Base-by-base conservation (phyloP, 2,888 invertebrate species). In the Acrocyrtus sp. region DNA sequence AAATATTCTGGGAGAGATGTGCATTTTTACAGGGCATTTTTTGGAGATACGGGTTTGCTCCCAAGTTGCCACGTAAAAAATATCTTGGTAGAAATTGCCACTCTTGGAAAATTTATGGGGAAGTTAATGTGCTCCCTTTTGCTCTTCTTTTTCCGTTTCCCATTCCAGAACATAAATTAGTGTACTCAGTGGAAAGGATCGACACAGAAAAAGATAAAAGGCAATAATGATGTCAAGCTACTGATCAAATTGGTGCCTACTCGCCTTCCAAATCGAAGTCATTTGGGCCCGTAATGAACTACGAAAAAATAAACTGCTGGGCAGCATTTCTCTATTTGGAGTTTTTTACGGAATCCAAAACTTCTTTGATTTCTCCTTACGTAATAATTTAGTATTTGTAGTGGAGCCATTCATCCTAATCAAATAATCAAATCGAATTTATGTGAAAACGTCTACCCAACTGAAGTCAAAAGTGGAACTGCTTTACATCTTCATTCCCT, bases 101-200 rank as follows among this genome's bases (percentile, higher is more conserved):
- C 26, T 57, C 57, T 21, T 26, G 41, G 39, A 53, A 53, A 72
- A 72, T 72, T 72, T 72, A 72, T 72, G 70, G 51, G 29, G 58
- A 58, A 58, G 51, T 27, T 72, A 62, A 70, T 70, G 62, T 26
- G 54, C 51, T 50, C 47, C 50, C 27, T 21, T 56, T 43, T 41
- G 6, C n/a, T 53, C 34, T 5, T 39, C 34, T 39, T 22, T 48
- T 60, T 21, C 53, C 19, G 15, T 53, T 41, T 62, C n/a, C 34
- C 29, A 12, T 45, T 19, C 47, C 61, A 58, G 45, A 19, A 26
- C 12, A 34, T 34, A n/a, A n/a, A 8, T 34, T 34, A 34, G 34
- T 34, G 6, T 5, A 34, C 12, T 34, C 6, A 34, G 34, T 8
- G 12, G 34, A 34, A 34, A 34, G 12, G 34, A 34, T 12, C 12